These are phyloP conservation scores for Gymnodraco acuticeps DNA, from an alignment of 2,797 vertebrate species.

Conservation along the genomic window DNA sequence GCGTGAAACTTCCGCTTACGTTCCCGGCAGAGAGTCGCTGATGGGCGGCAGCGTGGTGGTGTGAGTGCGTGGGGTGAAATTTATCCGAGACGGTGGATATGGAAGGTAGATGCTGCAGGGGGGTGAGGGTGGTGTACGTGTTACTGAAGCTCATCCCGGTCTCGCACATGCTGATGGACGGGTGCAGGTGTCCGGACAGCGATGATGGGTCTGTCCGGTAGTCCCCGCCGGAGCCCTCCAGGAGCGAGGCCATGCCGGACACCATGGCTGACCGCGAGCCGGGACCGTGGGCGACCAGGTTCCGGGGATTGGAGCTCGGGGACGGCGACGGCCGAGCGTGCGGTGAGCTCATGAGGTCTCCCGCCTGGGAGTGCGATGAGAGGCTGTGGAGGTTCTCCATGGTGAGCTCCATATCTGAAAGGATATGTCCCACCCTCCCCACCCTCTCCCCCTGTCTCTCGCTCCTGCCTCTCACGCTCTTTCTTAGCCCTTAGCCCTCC, in stretches of 20 bases:
- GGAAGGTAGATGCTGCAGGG: conserved; percentile 95
- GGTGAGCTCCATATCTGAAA: conserved; percentile 93
- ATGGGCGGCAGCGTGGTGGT: conserved; percentile 87
- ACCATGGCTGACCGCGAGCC: conserved; percentile 91
- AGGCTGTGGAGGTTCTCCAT: conserved; percentile 95
- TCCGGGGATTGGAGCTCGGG: conserved; percentile 89
- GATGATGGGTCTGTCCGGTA: conserved; percentile 88
- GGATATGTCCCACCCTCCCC: conserved; percentile 80
- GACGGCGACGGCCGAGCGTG: conserved; percentile 89
- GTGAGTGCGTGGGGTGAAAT: conserved; percentile 90
- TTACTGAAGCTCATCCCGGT: conserved; percentile 93
- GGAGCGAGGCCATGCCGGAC: conserved; percentile 94
- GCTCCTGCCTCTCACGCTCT: conserved; percentile 67
- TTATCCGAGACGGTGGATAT: conserved; percentile 97
- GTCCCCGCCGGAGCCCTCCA: conserved; percentile 89
- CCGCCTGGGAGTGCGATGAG: conserved; percentile 90
- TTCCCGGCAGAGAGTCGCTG: conserved; percentile 92
- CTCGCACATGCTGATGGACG: conserved; percentile 97
- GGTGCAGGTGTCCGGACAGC: conserved; percentile 90
- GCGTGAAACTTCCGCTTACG: conserved; percentile 94
- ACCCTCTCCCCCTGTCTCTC: conserved; percentile 73
- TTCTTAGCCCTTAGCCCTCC: conserved; percentile 60
- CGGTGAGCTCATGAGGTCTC: conserved; percentile 91
- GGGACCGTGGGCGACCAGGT: conserved; percentile 88
- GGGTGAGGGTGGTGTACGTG: conserved; percentile 95